phyloP scores from a whole-genome alignment of 2,797 vertebrate species.

The Sebastolobus altivelis region DNA sequence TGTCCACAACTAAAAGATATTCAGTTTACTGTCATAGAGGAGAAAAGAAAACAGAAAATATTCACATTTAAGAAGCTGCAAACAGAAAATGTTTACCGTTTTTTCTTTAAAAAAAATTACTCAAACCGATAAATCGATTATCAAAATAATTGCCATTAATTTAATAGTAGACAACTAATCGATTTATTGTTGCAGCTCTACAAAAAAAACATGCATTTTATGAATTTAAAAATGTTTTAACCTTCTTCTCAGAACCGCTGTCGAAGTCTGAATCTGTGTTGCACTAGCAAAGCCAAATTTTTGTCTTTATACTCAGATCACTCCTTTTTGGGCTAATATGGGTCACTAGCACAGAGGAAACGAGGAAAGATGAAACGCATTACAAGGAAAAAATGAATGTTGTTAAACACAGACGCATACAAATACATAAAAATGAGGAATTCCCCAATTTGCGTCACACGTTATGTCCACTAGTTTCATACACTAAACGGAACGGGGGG shows the following conservation, averaged over 20 bases:
- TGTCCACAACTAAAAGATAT: too few species aligned
- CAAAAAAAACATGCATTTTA: neutral
- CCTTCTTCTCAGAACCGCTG: neutral
- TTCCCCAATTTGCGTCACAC: slow-evolving; percentile 11
- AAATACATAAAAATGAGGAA: slow-evolving; percentile 24
- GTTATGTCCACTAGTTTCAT: neutral
- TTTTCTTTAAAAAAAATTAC: too few species aligned
- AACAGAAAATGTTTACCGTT: too few species aligned
- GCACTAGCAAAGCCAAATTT: slow-evolving; percentile 1
- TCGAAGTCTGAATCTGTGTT: slow-evolving; percentile 7
- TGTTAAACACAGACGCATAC: neutral
- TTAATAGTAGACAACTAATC: too few species aligned
- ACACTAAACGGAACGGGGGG: neutral
- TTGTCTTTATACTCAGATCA: slow-evolving; percentile 26
- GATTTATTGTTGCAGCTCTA: too few species aligned
- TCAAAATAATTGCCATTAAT: too few species aligned
- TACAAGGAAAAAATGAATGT: neutral
- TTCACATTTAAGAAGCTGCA: too few species aligned
- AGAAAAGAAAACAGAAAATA: too few species aligned
- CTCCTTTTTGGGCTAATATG: slow-evolving; percentile 31
- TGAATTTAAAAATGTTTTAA: neutral
- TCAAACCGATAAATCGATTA: too few species aligned
- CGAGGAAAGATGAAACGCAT: neutral
- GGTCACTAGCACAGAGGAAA: slow-evolving; percentile 37
- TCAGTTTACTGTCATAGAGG: too few species aligned